These are phyloP conservation scores for Pleuronectes platessa DNA, from an alignment of 2,113 vertebrate genomes.

Conservation along the genomic window DNA sequence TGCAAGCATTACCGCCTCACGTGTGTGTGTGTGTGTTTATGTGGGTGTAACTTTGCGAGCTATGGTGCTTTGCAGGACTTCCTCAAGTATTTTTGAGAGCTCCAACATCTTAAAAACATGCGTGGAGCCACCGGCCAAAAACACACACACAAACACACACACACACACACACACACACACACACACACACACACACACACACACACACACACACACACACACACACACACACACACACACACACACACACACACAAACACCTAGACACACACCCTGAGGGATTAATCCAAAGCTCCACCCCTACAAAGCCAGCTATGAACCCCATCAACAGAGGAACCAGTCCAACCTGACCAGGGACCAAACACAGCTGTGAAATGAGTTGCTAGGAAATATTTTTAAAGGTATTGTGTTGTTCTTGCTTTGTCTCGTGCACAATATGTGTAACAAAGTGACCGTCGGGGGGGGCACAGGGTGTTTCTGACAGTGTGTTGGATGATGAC, in stretches of 20 bases:
- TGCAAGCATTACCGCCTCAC: not conserved
- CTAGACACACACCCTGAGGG: constrained; percentile 22
- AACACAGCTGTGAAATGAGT: constrained; percentile 18
- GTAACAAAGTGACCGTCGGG: not conserved
- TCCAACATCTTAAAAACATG: constrained; percentile 2
- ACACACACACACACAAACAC: constrained; percentile 27
- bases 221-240: constrained; percentile 26
- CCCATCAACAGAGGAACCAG: constrained; percentile 66
- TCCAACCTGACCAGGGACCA: constrained; percentile 62
- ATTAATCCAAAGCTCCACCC: constrained; percentile 34
- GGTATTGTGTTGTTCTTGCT: not conserved
- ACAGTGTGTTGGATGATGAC: constrained; percentile 39
- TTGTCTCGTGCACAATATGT: not conserved
- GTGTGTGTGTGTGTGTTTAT: not conserved
- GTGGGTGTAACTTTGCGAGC: not conserved
- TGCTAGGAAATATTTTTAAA: not conserved
- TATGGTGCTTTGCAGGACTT: not conserved
- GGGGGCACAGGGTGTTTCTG: not conserved
- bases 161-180: constrained; percentile 23
- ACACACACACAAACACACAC: constrained; percentile 28
- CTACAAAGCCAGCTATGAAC: constrained; percentile 29
- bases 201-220: constrained; percentile 26
- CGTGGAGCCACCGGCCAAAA: constrained; percentile 11
- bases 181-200: constrained; percentile 27
- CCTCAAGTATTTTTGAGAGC: constrained; percentile 4